These are phyloP conservation scores for Zaprionus taronus DNA, from an alignment of 1,140 invertebrate genomes.

Conservation along the genomic window DNA sequence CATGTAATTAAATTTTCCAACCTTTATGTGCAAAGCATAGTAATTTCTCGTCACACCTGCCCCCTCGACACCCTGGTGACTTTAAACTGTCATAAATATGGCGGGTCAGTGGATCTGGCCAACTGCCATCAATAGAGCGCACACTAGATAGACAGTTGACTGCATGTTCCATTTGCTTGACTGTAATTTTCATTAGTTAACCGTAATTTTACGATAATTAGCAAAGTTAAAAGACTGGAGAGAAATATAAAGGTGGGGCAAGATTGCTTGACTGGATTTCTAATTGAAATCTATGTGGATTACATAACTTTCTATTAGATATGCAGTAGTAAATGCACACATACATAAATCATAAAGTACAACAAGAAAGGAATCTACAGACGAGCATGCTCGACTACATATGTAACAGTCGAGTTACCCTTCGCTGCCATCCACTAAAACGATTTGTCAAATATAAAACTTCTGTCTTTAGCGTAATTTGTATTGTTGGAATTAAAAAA, in stretches of 20 bases:
- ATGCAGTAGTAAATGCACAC: too few species aligned
- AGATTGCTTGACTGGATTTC: neutral
- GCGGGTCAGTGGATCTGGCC: slow-evolving; percentile 8
- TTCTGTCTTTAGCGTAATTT: too few species aligned
- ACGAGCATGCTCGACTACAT: too few species aligned
- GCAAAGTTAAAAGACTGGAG: slow-evolving; percentile 3
- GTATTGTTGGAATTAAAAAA: too few species aligned
- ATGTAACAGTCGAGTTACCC: too few species aligned
- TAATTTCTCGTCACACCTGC: slow-evolving; percentile 51
- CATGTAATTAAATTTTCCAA: slow-evolving; percentile 80
- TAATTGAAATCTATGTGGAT: too few species aligned
- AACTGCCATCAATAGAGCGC: slow-evolving; percentile 24
- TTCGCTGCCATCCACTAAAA: too few species aligned
- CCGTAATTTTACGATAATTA: slow-evolving; percentile 71
- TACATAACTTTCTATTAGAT: too few species aligned
- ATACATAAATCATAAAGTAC: too few species aligned
- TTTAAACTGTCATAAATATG: slow-evolving; percentile 39
- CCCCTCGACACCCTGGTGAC: neutral
- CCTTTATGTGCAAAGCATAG: slow-evolving; percentile 78
- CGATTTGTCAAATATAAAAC: too few species aligned
- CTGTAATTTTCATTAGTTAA: slow-evolving; percentile 76
- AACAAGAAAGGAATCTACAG: too few species aligned
- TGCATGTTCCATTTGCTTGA: slow-evolving; percentile 27
- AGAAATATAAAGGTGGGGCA: neutral
- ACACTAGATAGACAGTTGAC: neutral